Conservation (phyloP, 2,888 invertebrate genomes). For the Sceliomorpha sp. region DNA sequence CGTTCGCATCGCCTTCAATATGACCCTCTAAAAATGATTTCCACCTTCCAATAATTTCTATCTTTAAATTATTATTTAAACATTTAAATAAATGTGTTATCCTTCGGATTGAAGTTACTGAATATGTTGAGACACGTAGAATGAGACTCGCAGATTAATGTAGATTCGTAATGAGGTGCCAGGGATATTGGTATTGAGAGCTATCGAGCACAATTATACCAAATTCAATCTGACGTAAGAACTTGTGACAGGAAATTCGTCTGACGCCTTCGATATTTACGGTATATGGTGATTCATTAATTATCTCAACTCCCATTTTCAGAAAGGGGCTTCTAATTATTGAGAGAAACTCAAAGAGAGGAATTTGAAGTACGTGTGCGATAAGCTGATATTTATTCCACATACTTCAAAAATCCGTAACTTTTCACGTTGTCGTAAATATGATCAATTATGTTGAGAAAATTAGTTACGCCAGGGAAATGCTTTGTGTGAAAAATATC, state of each 20-base stretch:
- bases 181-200: constrained; percentile 70
- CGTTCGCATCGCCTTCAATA: no score
- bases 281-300: constrained; percentile 71
- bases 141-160: constrained; percentile 41
- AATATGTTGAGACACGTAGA: constrained; percentile 15
- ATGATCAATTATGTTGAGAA: no score
- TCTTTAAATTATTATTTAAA: constrained; percentile 45
- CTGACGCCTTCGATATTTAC: constrained; percentile 76
- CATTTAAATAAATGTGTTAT: constrained; percentile 40
- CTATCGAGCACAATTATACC: constrained; percentile 66
- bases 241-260: constrained; percentile 68
- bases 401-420: no score
- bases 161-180: constrained; percentile 56
- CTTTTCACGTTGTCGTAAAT: no score
- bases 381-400: background rate
- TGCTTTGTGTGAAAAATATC: no score
- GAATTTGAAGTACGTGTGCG: background rate
- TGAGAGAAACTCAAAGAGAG: constrained; percentile 19
- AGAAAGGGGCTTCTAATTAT: constrained; percentile 60
- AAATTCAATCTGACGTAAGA: constrained; percentile 73
- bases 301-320: constrained; percentile 67
- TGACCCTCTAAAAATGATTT: no score
- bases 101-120: constrained; percentile 17
- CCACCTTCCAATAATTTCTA: no score
- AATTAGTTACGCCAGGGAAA: no score